phyloP scores from a whole-genome alignment of 2,888 invertebrate species.

The Drosophila vallismaia region DNA sequence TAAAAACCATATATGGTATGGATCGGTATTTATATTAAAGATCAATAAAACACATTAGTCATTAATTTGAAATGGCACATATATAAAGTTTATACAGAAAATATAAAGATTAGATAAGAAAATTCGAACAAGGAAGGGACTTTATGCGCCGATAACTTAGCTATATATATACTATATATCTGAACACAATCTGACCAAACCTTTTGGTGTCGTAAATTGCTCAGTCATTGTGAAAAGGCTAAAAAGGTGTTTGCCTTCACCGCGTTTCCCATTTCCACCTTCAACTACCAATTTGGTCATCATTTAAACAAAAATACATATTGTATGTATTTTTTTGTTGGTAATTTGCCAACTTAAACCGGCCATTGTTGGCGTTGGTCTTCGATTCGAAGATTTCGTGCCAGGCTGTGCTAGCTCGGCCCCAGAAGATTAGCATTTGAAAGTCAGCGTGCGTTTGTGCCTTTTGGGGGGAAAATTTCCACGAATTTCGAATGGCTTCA shows the following conservation, averaged over 20 bases:
- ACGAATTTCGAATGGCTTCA: slow-evolving; percentile 48
- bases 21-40: not conserved
- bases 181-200: slow-evolving; percentile 1
- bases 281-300: slow-evolving; percentile 12
- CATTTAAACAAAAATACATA: not conserved
- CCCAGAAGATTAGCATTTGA: slow-evolving; percentile 43
- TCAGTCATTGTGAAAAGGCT: slow-evolving; percentile 44
- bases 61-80: slow-evolving; percentile 4
- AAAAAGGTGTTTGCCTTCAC: slow-evolving; percentile 8
- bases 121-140: slow-evolving; percentile 28
- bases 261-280: slow-evolving; percentile 15
- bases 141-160: slow-evolving; percentile 7
- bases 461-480: slow-evolving; percentile 57
- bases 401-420: slow-evolving; percentile 50
- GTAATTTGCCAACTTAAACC: slow-evolving; percentile 34
- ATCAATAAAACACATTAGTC: slow-evolving; percentile 17
- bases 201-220: slow-evolving; percentile 41
- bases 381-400: slow-evolving; percentile 62
- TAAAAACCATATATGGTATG: not conserved
- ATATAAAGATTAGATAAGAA: slow-evolving; percentile 15
- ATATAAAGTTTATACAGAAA: slow-evolving; percentile 7
- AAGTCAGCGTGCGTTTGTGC: slow-evolving; percentile 24
- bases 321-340: slow-evolving; percentile 1
- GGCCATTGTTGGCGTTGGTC: slow-evolving; percentile 10
- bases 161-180: not conserved